Evolutionary conservation across 2,888 invertebrate genomes (phyloP), one percentile per base, ranked within the genome.

Genomic region (Metopia argyrocephala): DNA sequence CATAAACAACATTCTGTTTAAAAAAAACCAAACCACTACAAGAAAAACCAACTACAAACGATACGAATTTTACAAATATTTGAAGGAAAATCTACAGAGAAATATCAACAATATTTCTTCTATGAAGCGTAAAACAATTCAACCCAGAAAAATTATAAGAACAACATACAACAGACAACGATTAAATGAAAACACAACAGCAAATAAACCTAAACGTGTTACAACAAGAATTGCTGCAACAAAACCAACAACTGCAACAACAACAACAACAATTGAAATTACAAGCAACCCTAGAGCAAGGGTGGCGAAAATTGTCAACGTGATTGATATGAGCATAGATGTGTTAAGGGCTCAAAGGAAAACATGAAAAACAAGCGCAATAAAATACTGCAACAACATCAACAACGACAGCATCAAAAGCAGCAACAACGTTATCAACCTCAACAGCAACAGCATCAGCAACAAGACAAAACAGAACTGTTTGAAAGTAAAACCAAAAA

Each of bases 351-450:
- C 78, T 65, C 70, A 62, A 21, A 76, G 73, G n/a, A 76, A 76
- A 76, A 74, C 73, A 80, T 78, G 76, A 69, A 73, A 76, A 82
- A 57, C 66, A 82, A 80, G 74, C 76, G 62, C 69, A 76, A 75
- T 74, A 73, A 79, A 78, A 79, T 59, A 74, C 78, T 78, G 31
- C 46, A 66, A 52, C 70, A 57, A 62, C 73, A 48, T 61, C 52
- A 66, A 52, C 69, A 61, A 64, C 71, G 46, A 64, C 70, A 79
- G 31, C 52, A 82, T 25, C 74, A 78, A 18, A 73, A 65, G 18
- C 71, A 79, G 3, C 48, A 28, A 15, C 18, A 59, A 4, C 56
- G 25, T 27, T 68, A 59, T 7, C 70, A 59, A 66, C 62, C 50
- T 12, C 66, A 74, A 28, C 28, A 45, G 69, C 50, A 76, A 54